Evolutionary conservation across 2,888 invertebrate genomes (phyloP).

Genomic region (Trichogramma dendrolimi): DNA sequence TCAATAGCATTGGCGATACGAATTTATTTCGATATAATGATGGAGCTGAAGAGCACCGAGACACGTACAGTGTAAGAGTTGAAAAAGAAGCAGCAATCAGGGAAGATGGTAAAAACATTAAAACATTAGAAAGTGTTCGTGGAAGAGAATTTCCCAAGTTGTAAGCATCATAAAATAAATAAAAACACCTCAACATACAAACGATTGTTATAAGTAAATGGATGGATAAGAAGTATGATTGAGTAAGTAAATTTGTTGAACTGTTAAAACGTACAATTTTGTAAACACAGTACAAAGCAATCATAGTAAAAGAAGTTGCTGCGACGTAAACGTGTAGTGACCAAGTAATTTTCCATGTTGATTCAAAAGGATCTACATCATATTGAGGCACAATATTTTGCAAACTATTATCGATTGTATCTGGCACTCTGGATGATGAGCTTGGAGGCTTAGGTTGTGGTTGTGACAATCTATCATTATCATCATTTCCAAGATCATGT

Average conservation of each 20-base stretch:
- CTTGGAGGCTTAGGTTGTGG: conserved; percentile 48
- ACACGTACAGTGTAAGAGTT: conserved; percentile 77
- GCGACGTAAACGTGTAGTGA: conserved; percentile 86
- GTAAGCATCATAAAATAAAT: conserved; percentile 87
- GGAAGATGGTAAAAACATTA: conserved; percentile 81
- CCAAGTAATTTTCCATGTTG: conserved; percentile 82
- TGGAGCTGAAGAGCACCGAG: conserved; percentile 77
- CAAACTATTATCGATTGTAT: conserved; percentile 25
- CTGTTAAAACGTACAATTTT: conserved; percentile 83
- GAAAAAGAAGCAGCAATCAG: conserved; percentile 86
- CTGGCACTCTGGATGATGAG: conserved; percentile 42
- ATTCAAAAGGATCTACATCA: conserved; percentile 52
- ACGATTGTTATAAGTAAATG: conserved; percentile 78
- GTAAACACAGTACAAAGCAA: conserved; percentile 80
- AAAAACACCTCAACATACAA: conserved; percentile 78
- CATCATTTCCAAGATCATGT: conserved; percentile 5
- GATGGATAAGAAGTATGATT: conserved; percentile 82
- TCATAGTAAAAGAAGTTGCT: conserved; percentile 76
- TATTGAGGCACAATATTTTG: conserved; percentile 47
- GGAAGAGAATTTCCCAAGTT: conserved; percentile 80
- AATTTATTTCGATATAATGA: conserved; percentile 60
- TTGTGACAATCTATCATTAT: conserved; percentile 45
- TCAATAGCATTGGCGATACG: conserved; percentile 74
- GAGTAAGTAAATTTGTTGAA: conserved; percentile 79
- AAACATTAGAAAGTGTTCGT: conserved; percentile 70